Conservation (phyloP, 2,888 invertebrate genomes). For the Xanthostigma xanthostigma region DNA sequence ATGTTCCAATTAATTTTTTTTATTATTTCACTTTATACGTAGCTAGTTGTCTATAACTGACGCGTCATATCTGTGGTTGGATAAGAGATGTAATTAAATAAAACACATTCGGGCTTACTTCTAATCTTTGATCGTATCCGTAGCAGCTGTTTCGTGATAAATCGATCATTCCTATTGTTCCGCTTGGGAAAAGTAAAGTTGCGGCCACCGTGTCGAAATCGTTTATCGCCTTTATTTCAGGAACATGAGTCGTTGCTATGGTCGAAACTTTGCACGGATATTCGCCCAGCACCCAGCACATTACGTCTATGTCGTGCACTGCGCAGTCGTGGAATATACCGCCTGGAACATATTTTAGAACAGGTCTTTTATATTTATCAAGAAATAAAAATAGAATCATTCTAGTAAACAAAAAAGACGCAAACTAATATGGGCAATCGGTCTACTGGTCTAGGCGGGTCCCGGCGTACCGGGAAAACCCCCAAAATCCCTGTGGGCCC, state of each 20-base stretch:
- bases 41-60: too few relatives aligned
- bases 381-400: too few relatives aligned
- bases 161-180: constrained; percentile 45
- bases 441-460: too few relatives aligned
- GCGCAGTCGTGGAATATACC: constrained; percentile 54
- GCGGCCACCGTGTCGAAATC: constrained; percentile 50
- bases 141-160: constrained; percentile 43
- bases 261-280: constrained; percentile 40
- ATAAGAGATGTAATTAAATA: too few relatives aligned
- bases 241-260: constrained; percentile 36
- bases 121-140: constrained; percentile 54
- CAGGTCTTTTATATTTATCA: neutral
- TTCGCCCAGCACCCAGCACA: constrained; percentile 48
- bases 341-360: constrained; percentile 25
- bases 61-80: too few relatives aligned
- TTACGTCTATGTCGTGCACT: constrained; percentile 52
- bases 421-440: too few relatives aligned
- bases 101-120: constrained; percentile 21
- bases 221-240: constrained; percentile 40
- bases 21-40: too few relatives aligned
- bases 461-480: too few relatives aligned
- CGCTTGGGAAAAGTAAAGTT: constrained; percentile 43
- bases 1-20: too few relatives aligned
- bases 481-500: too few relatives aligned
- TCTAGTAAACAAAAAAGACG: too few relatives aligned